A percentile compares a stretch with the other conserved stretches of the same genome.
These are phyloP conservation scores for Dinocampus coccinellae DNA, from an alignment of 2,888 invertebrate genomes.

Conservation along the genomic window DNA sequence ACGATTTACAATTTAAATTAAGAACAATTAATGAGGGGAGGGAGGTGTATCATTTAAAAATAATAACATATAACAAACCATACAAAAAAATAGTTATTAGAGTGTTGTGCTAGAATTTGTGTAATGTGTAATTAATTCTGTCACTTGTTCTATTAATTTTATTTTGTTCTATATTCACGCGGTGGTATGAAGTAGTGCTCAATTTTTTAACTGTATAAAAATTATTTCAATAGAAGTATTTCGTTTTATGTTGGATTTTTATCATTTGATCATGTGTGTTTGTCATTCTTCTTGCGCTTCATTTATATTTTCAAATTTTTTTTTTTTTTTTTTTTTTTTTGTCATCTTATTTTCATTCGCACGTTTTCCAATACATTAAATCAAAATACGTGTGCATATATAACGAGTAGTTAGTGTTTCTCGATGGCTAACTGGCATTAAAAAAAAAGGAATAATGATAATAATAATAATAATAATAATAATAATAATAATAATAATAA, in stretches of 20 bases:
- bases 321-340: slow-evolving; percentile 1
- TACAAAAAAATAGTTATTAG: slow-evolving; percentile 56
- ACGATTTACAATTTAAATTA: slow-evolving; percentile 70
- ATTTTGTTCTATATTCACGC: slow-evolving; percentile 9
- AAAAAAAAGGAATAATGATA: slow-evolving; percentile 19
- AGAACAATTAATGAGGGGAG: slow-evolving; percentile 66
- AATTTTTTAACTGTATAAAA: slow-evolving; percentile 4
- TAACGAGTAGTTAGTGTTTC: slow-evolving; percentile 2
- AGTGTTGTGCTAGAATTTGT: slow-evolving; percentile 46
- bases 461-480: too few relatives aligned
- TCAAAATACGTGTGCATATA: background rate
- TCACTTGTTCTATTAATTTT: slow-evolving; percentile 29
- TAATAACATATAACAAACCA: slow-evolving; percentile 70
- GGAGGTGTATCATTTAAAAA: slow-evolving; percentile 65
- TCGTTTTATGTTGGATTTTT: background rate
- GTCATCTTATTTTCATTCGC: background rate
- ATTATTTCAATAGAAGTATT: slow-evolving; percentile 11
- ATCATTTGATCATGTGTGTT: too few relatives aligned
- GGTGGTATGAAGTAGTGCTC: background rate
- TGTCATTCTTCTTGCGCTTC: too few relatives aligned
- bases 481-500: too few relatives aligned
- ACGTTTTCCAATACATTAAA: slow-evolving; percentile 1
- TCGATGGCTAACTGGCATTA: slow-evolving; percentile 44
- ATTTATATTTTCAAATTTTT: too few relatives aligned
- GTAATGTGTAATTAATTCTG: slow-evolving; percentile 35